Evolutionary conservation across 2,888 invertebrate genomes (phyloP), one percentile per base, ranked within the genome.

Genomic region (Plagiodera versicolora): DNA sequence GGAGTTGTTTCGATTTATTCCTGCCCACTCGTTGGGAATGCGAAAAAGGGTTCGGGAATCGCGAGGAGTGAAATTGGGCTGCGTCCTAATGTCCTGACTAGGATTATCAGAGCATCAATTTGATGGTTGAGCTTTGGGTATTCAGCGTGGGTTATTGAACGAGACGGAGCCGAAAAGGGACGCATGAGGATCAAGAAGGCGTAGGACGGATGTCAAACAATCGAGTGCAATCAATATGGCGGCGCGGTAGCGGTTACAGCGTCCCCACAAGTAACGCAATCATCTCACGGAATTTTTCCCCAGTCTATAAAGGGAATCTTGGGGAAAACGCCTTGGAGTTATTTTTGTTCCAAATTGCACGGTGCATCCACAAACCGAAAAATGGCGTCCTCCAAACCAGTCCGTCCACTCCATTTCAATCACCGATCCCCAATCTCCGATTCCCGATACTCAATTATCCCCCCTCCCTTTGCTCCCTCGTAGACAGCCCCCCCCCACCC

Each of bases 151-250:
- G 24, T 3, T 5, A 3, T 24, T 8, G 32, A 69, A 72, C 72
- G 70, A 71, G 69, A 70, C 68, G 70, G 68, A 67, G 70, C 66
- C 69, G 56, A 62, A 62, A 61, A 68, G 70, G 71, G 71, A 70
- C 73, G 69, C 72, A 66, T 67, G 74, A 73, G 74, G 73, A 76
- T 75, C 75, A 73, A 75, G 75, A 70, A 71, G 74, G 73, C n/a
- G 39, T 44, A 20, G 53, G 39, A 53, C 44, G 39, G n/a, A n/a
- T n/a, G n/a, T n/a, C 74, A 74, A 75, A 75, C 76, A 75, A 76
- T 76, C 75, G 75, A 73, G n/a, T 14, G 39, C 75, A 77, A 77
- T 77, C 77, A 75, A 77, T 77, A 75, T n/a, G n/a, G n/a, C n/a
- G n/a, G 66, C 63, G 59, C 70, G 69, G 39, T 14, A 14, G 39